Evolutionary conservation across 2,888 invertebrate species (phyloP).

Genomic region (Pandemis heparana): DNA sequence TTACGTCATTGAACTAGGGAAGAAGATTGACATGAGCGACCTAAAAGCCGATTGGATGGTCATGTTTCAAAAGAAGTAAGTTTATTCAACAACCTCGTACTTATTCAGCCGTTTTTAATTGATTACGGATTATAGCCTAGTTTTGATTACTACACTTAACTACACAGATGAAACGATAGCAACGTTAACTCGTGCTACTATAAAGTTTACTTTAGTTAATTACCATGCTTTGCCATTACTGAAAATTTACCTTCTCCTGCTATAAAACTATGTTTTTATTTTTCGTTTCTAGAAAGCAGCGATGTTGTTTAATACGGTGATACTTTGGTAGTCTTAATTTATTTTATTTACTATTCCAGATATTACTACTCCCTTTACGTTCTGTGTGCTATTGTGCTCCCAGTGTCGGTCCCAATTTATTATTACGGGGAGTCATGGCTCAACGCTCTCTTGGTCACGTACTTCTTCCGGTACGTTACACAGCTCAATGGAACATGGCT

Average conservation of each 20-base stretch:
- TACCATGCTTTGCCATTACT: too few relatives aligned
- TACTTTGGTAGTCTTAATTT: too few relatives aligned
- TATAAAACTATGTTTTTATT: too few relatives aligned
- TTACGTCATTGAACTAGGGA: conserved; percentile 86
- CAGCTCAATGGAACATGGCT: conserved; percentile 92
- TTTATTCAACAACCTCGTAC: not conserved
- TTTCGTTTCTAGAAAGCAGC: too few relatives aligned
- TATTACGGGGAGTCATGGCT: conserved; percentile 88
- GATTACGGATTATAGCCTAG: not conserved
- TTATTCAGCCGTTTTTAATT: not conserved
- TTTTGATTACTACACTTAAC: too few relatives aligned
- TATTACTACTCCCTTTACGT: conserved; percentile 87
- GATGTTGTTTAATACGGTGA: too few relatives aligned
- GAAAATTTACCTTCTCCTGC: too few relatives aligned
- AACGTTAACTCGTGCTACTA: too few relatives aligned
- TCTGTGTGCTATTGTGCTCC: conserved; percentile 86
- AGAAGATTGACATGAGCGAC: conserved; percentile 88
- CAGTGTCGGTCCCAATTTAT: conserved; percentile 87
- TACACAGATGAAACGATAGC: too few relatives aligned
- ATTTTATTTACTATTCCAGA: conserved; percentile 75
- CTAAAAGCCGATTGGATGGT: conserved; percentile 87
- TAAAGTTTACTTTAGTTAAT: too few relatives aligned
- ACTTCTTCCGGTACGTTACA: conserved; percentile 86
- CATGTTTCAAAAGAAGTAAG: conserved; percentile 91
- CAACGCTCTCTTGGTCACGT: conserved; percentile 86